Conservation (phyloP, 2,113 vertebrate genomes). For the Acinonyx jubatus region DNA sequence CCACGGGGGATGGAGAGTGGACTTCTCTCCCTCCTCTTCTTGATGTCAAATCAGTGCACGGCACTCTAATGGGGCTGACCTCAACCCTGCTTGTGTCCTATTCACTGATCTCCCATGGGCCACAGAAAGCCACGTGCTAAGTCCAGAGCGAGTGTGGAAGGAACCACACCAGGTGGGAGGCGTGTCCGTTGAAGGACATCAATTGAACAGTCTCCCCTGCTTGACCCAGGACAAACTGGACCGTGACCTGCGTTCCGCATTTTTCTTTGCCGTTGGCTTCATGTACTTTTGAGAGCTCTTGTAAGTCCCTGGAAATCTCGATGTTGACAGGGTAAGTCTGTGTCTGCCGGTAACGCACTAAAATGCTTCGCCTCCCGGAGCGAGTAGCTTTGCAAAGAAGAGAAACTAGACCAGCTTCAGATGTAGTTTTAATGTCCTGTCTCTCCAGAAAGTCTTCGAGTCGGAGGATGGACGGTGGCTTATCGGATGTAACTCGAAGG, state of each 20-base stretch:
- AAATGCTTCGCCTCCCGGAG: no score
- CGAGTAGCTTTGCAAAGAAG: background rate
- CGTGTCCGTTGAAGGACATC: background rate
- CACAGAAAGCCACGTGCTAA: background rate
- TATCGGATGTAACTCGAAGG: background rate
- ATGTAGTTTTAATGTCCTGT: background rate
- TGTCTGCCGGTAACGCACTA: background rate
- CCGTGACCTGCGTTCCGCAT: no score
- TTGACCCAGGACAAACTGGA: background rate
- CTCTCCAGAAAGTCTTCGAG: background rate
- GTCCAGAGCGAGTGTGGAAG: background rate
- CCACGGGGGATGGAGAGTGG: background rate
- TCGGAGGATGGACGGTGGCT: background rate
- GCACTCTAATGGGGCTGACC: background rate
- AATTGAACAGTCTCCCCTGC: rapidly evolving
- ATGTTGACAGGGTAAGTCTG: background rate
- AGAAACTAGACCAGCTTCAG: background rate
- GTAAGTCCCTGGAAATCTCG: background rate
- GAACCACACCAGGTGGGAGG: background rate
- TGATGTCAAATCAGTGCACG: background rate
- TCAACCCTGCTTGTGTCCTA: background rate
- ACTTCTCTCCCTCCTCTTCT: no score
- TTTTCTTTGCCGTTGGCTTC: background rate
- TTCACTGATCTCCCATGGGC: background rate
- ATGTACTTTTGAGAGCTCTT: background rate